Evolutionary conservation across 1,140 invertebrate species (phyloP).

Genomic region (Leptopilina boulardi): DNA sequence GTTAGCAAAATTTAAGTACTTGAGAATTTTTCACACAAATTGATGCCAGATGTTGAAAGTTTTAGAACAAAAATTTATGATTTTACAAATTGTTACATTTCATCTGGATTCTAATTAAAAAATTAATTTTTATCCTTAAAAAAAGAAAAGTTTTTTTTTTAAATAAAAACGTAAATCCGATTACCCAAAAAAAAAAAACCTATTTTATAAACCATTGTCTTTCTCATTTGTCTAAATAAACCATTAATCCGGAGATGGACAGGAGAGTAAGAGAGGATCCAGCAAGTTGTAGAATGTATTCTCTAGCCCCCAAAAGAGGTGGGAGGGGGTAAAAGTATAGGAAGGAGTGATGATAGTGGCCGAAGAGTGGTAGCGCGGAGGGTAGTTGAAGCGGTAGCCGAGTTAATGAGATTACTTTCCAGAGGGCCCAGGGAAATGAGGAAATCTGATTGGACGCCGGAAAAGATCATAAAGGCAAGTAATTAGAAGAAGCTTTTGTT

Average conservation of each 20-base stretch:
- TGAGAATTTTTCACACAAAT: too few species aligned
- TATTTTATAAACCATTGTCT: neutral
- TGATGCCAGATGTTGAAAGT: too few species aligned
- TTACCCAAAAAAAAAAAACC: neutral
- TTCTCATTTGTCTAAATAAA: neutral
- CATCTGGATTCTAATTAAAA: too few species aligned
- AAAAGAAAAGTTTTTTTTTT: too few species aligned
- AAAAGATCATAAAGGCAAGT: constrained; percentile 72
- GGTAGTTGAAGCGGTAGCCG: constrained; percentile 56
- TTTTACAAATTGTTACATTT: too few species aligned
- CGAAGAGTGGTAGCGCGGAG: constrained; percentile 39
- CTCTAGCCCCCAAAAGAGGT: neutral
- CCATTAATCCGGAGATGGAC: constrained; percentile 1
- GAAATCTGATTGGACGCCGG: constrained; percentile 70
- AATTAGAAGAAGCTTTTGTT: constrained; percentile 71
- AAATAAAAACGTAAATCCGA: too few species aligned
- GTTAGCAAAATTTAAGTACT: too few species aligned
- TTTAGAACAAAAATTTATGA: too few species aligned
- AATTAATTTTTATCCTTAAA: too few species aligned
- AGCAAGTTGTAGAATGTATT: constrained; percentile 43
- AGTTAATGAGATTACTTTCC: constrained; percentile 70
- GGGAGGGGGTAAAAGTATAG: neutral
- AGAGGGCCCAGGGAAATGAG: constrained; percentile 65
- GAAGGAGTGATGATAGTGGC: constrained; percentile 48
- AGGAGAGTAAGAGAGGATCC: constrained; percentile 13